These are phyloP conservation scores for Balearica regulorum DNA, from an alignment of 2,797 vertebrate species.

Conservation along the genomic window DNA sequence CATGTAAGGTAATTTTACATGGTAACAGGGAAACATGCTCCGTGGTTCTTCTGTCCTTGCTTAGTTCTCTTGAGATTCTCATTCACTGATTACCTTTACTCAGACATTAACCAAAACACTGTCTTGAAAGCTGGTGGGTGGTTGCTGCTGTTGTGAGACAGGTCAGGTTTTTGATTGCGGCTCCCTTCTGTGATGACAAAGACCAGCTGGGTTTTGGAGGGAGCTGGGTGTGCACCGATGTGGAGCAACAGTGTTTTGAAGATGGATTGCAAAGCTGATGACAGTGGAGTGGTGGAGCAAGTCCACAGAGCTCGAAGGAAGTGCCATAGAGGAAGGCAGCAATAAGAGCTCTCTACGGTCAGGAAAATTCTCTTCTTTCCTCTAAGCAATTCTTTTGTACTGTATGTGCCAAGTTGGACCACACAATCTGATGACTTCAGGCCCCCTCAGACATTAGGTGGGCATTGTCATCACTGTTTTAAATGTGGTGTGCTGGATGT, in stretches of 20 bases:
- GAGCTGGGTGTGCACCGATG: background rate
- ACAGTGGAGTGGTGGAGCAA: fast-evolving
- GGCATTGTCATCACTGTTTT: background rate
- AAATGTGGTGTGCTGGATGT: background rate
- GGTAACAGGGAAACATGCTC: background rate
- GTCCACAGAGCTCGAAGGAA: fast-evolving
- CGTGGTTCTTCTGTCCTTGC: background rate
- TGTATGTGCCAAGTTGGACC: background rate
- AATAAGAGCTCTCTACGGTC: background rate
- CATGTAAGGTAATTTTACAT: background rate
- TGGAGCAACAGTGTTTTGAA: background rate
- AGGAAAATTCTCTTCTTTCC: background rate
- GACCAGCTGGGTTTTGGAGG: background rate
- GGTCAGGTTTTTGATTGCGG: background rate
- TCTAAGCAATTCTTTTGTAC: background rate
- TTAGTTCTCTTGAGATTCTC: background rate
- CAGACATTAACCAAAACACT: background rate
- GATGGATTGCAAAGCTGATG: background rate
- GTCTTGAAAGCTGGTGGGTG: background rate
- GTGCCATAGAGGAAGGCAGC: background rate
- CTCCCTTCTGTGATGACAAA: background rate
- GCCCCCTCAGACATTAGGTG: fast-evolving
- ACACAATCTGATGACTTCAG: background rate
- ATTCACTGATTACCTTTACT: background rate
- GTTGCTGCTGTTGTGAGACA: background rate